A percentile compares a stretch with the other conserved stretches of the same genome.
These are phyloP conservation scores for Pachyseris speciosa DNA, from an alignment of 64 coral and sea anemone genomes.

Conservation along the genomic window DNA sequence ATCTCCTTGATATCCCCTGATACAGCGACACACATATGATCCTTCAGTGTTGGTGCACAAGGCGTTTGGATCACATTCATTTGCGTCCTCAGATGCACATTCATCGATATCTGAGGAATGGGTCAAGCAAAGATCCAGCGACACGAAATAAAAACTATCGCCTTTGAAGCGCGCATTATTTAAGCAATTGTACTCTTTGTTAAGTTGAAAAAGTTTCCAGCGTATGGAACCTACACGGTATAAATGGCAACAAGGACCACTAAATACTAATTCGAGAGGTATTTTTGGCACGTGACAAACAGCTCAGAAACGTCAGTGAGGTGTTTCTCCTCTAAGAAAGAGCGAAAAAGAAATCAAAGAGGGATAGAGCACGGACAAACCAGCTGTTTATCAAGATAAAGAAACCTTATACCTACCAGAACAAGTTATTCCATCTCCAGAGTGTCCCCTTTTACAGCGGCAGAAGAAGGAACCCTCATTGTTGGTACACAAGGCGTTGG, in stretches of 20 bases:
- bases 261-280: too few species aligned
- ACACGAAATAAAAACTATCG: not conserved
- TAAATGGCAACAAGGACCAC: too few species aligned
- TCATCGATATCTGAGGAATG: not conserved
- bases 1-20: conserved; percentile 54
- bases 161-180: too few species aligned
- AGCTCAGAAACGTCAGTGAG: too few species aligned
- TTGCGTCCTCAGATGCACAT: not conserved
- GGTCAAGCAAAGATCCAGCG: too few species aligned
- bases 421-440: conserved; percentile 47
- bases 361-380: too few species aligned
- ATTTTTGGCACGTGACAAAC: too few species aligned
- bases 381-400: not conserved
- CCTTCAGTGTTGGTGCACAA: conserved; percentile 44
- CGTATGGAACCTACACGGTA: too few species aligned
- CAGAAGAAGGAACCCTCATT: conserved; percentile 53
- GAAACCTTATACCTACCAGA: conserved; percentile 55
- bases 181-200: too few species aligned
- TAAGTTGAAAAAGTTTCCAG: too few species aligned
- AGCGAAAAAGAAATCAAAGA: too few species aligned
- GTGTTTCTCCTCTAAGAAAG: too few species aligned
- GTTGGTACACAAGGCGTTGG: conserved; percentile 67
- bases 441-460: conserved; percentile 43
- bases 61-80: not conserved
- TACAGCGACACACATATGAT: conserved; percentile 65